Conservation (phyloP, 1,140 invertebrate species). For the Phymorhynchus buccinoides region DNA sequence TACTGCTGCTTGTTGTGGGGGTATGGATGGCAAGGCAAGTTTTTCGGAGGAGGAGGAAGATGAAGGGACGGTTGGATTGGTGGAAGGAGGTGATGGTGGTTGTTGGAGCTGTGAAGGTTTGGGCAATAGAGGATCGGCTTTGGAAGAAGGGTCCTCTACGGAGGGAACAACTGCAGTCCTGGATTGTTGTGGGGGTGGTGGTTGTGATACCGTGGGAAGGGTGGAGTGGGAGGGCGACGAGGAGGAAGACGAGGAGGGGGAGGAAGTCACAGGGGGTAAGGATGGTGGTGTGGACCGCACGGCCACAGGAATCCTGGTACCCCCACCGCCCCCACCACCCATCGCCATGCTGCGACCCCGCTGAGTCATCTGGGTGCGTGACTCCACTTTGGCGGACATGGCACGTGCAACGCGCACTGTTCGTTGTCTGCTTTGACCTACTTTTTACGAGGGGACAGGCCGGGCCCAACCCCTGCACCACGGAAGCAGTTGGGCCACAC, state of each 20-base stretch:
- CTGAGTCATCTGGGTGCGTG: neutral
- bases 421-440: too few species aligned
- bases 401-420: neutral
- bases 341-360: neutral
- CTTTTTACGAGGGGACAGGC: too few species aligned
- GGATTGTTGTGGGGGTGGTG: too few species aligned
- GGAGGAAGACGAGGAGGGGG: neutral
- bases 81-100: too few species aligned
- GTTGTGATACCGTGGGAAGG: neutral
- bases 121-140: too few species aligned
- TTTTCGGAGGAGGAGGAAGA: neutral
- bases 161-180: too few species aligned
- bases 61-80: too few species aligned
- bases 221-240: neutral
- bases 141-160: too few species aligned
- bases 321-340: neutral
- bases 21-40: neutral
- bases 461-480: too few species aligned
- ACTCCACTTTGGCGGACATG: neutral
- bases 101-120: too few species aligned
- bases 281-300: neutral
- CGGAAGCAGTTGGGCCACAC: too few species aligned
- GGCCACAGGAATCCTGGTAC: constrained; percentile 20
- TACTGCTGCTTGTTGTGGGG: neutral
- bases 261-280: neutral